Evolutionary conservation across 2,888 invertebrate species (phyloP).

Genomic region (Hofmannophila pseudospretella): DNA sequence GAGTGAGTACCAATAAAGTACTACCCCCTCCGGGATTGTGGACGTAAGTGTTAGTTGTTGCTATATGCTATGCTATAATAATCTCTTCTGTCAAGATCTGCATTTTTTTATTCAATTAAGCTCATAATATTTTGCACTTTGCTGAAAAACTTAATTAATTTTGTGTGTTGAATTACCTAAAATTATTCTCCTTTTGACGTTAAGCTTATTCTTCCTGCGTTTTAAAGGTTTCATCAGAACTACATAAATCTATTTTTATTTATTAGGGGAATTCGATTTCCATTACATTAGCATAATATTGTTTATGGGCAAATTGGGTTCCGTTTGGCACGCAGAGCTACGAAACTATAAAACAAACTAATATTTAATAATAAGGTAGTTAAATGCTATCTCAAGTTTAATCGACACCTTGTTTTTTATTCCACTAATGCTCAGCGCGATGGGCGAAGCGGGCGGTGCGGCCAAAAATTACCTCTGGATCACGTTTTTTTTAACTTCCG

Average conservation of each 20-base stretch:
- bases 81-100: no score
- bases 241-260: constrained; percentile 8
- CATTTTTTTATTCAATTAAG: no score
- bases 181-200: no score
- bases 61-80: no score
- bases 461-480: constrained; percentile 61
- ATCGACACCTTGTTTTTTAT: constrained; percentile 69
- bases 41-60: no score
- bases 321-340: constrained; percentile 28
- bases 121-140: no score
- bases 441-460: constrained; percentile 38
- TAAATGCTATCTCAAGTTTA: constrained; percentile 59
- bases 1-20: no score
- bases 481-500: constrained; percentile 68
- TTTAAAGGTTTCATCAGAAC: constrained; percentile 8
- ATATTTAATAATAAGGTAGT: constrained; percentile 57
- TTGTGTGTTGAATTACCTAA: no score
- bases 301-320: constrained; percentile 26
- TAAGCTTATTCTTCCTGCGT: no score
- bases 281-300: constrained; percentile 12
- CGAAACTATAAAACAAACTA: constrained; percentile 50
- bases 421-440: constrained; percentile 53
- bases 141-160: no score
- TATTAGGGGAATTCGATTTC: constrained; percentile 11
- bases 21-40: no score